phyloP scores from a whole-genome alignment of 2,113 vertebrate species.

The Plectropomus leopardus region DNA sequence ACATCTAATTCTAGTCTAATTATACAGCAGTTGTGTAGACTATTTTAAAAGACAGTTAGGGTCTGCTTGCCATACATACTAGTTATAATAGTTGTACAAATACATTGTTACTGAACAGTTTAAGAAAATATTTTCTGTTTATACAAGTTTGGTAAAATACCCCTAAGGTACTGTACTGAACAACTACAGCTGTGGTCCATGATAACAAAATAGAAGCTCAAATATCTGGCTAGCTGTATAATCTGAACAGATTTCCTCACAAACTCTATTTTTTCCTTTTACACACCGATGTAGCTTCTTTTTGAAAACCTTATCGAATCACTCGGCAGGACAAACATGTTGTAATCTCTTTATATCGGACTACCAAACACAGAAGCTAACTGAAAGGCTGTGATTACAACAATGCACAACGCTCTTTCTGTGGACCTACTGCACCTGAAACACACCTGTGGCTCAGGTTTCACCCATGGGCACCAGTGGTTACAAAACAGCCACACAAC shows the following conservation, averaged over 20 bases:
- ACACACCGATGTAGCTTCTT: slow-evolving; percentile 3
- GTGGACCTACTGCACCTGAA: slow-evolving; percentile 53
- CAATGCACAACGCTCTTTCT: slow-evolving; percentile 40
- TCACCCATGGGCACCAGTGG: slow-evolving; percentile 35
- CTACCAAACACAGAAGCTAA: slow-evolving; percentile 24
- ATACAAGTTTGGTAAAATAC: slow-evolving; percentile 1
- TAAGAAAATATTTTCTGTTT: neutral
- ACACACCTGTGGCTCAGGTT: slow-evolving; percentile 75
- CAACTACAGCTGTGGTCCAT: slow-evolving; percentile 18
- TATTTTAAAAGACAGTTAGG: neutral
- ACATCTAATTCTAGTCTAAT: neutral
- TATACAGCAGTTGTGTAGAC: neutral
- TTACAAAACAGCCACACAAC: slow-evolving; percentile 55
- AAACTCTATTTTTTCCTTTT: neutral
- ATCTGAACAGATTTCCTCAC: slow-evolving; percentile 32
- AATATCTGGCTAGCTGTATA: slow-evolving; percentile 6
- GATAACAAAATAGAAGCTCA: neutral
- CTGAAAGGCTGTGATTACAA: slow-evolving; percentile 34
- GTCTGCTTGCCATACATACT: neutral
- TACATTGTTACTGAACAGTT: neutral
- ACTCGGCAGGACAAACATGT: slow-evolving; percentile 5
- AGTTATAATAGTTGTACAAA: neutral
- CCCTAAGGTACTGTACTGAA: neutral
- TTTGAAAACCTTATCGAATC: slow-evolving; percentile 24
- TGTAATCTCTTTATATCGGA: slow-evolving; percentile 42